phyloP scores from a whole-genome alignment of 2,888 invertebrate genomes.

The Diarsia rubi region DNA sequence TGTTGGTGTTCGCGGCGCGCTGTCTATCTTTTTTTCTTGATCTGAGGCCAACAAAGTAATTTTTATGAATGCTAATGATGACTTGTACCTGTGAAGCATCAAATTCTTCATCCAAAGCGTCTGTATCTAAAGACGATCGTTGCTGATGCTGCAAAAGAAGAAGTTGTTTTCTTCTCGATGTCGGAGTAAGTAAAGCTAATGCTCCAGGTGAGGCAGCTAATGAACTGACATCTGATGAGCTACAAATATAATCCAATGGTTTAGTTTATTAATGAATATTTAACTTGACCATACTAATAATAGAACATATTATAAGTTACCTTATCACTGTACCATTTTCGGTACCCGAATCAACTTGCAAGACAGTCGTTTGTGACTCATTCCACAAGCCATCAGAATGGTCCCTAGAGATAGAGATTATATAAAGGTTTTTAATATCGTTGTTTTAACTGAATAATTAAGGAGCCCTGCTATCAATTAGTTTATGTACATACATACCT shows the following conservation, averaged over 20 bases:
- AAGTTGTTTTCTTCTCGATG: slow-evolving; percentile 94
- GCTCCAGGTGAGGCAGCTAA: slow-evolving; percentile 90
- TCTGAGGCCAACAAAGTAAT: too few relatives aligned
- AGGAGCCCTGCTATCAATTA: too few relatives aligned
- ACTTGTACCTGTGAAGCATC: slow-evolving; percentile 90
- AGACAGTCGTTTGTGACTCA: slow-evolving; percentile 96
- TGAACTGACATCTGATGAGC: slow-evolving; percentile 89
- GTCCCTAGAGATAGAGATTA: slow-evolving; percentile 89
- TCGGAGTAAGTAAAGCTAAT: slow-evolving; percentile 93
- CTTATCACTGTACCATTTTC: slow-evolving; percentile 92
- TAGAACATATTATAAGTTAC: slow-evolving; percentile 65
- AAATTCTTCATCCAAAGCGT: slow-evolving; percentile 94
- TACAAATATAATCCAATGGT: slow-evolving; percentile 50
- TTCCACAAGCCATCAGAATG: slow-evolving; percentile 97
- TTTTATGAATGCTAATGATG: background rate
- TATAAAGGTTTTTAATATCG: background rate
- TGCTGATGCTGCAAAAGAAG: slow-evolving; percentile 96
- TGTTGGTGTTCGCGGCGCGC: too few relatives aligned
- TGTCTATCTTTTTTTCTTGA: too few relatives aligned
- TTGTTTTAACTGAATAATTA: background rate
- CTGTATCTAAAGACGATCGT: slow-evolving; percentile 96
- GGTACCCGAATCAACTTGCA: slow-evolving; percentile 93
- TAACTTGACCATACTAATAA: background rate
- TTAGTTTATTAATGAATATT: background rate
- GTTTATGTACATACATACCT: slow-evolving; percentile 71